phyloP scores from a whole-genome alignment of 2,113 vertebrate genomes.

The Sprattus sprattus region DNA sequence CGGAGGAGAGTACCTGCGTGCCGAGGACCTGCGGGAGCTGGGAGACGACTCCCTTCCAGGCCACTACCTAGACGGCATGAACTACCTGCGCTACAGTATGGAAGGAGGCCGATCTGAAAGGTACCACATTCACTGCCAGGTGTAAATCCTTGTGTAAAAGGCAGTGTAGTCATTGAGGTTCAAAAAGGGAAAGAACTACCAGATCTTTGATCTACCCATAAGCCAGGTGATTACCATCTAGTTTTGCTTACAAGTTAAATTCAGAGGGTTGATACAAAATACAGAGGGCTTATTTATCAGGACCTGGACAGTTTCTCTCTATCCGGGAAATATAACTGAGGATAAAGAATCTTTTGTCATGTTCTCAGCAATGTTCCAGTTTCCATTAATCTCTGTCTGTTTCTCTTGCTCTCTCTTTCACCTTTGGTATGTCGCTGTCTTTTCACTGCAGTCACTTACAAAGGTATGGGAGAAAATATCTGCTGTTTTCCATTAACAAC shows the following conservation, averaged over 20 bases:
- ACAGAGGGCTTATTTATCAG: no score
- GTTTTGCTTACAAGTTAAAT: no score
- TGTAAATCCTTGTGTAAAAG: no score
- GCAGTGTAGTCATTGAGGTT: no score
- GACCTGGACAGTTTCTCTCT: not conserved
- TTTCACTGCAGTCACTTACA: slow-evolving; percentile 57
- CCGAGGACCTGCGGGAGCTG: slow-evolving; percentile 91
- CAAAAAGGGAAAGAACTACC: no score
- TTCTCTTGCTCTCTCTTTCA: slow-evolving; percentile 23
- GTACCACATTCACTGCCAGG: slow-evolving; percentile 60
- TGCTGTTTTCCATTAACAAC: not conserved
- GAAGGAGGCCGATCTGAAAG: slow-evolving; percentile 90
- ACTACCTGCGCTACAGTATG: slow-evolving; percentile 90
- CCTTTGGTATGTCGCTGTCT: not conserved
- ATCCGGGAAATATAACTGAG: not conserved
- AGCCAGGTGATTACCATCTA: no score
- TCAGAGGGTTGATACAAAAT: no score
- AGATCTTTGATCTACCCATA: no score
- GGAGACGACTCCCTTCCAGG: slow-evolving; percentile 96
- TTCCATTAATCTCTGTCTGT: slow-evolving; percentile 47
- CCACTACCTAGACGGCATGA: slow-evolving; percentile 95
- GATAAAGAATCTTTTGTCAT: not conserved
- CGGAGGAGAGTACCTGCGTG: slow-evolving; percentile 90
- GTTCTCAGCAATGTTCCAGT: slow-evolving; percentile 17
- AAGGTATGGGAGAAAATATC: slow-evolving; percentile 59